Evolutionary conservation across 2,113 vertebrate genomes (phyloP), one percentile per base, ranked within the genome.

Genomic region (Pelvicachromis taeniatus): DNA sequence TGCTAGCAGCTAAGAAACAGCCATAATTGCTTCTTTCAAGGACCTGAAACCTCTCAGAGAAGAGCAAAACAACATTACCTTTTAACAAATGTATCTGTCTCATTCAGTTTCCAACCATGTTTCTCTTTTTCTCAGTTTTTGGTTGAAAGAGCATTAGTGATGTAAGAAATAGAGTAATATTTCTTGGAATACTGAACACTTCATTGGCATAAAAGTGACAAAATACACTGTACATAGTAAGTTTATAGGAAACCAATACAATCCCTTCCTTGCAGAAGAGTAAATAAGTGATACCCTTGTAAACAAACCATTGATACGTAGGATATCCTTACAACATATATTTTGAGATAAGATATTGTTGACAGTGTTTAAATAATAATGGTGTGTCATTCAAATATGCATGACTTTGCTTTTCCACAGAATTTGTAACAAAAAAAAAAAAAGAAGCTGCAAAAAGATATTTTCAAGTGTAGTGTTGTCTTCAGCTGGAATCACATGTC

Each of bases 11-110:
- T 73, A 81, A 80, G 53, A 89, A 56, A 78, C 55, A 84, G 59
- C 82, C 26, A 81, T 90, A 91, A 92, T 93, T 88, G 86, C 88
- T 85, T 86, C 85, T 89, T 86, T 89, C 87, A 89, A 91, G 89
- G 81, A 79, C 88, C 86, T 45, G 73, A 89, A 80, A 52, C 83
- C 83, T 84, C 86, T 93, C 59, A 84, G 80, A 70, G 75, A 87
- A 55, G 40, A 91, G 89, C 87, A 85, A 79, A 88, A 89, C 75
- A 92, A 86, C 84, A 89, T 83, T 84, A 93, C 82, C 61, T 86
- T 78, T 89, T 77, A 88, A 80, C 85, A 89, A 85, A 86, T 83
- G 31, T n/a, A 61, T 87, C 87, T n/a, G 48, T 75, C 65, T 88
- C 50, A 33, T 68, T 85, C 50, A 8, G 23, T 85, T 68, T 89